Evolutionary conservation across 1,140 invertebrate species (phyloP), one percentile per base, ranked within the genome.

Genomic region (Hyphantria cunea): DNA sequence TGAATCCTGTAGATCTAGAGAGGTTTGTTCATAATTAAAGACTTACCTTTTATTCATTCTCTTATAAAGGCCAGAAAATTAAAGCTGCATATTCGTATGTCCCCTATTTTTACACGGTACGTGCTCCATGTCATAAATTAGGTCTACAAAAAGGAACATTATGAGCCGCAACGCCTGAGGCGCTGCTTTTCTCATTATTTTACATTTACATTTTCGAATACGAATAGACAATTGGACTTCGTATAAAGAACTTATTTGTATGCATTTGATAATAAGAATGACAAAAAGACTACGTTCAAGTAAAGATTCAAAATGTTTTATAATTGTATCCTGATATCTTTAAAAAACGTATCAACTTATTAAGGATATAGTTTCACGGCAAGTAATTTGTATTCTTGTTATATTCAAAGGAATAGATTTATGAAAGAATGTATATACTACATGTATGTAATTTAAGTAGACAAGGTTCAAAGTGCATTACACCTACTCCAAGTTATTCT

Each of bases 1-100:
- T 63, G n/a, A 71, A 66, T 56, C 55, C 63, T 50, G 61, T 58
- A 60, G 50, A 62, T 62, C 60, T 60, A 54, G 54, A 66, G 66
- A 64, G 64, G 61, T 68, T 70, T 74, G 67, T 70, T 74, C 70
- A 74, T 81, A 76, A 81, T 81, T 78, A 74, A 81, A 79, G 78
- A 75, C 74, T 77, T 62, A 49, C 64, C 73, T 67, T 72, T 78
- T 75, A 81, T 81, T 74, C 74, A 74, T 76, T 76, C 71, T 65
- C 67, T 71, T 74, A 75, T 69, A 81, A 79, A 77, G 74, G 58
- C 68, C 68, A 64, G 74, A 65, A 77, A 79, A 81, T 79, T 77
- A 77, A 79, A 77, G 76, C 70, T 79, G 74, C 72, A 79, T 77
- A 74, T 74, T 78, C 70, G 72, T 78, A 78, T 68, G 70, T 76